These are phyloP conservation scores for Gortyna flavago DNA, from an alignment of 2,888 invertebrate genomes.

Conservation along the genomic window DNA sequence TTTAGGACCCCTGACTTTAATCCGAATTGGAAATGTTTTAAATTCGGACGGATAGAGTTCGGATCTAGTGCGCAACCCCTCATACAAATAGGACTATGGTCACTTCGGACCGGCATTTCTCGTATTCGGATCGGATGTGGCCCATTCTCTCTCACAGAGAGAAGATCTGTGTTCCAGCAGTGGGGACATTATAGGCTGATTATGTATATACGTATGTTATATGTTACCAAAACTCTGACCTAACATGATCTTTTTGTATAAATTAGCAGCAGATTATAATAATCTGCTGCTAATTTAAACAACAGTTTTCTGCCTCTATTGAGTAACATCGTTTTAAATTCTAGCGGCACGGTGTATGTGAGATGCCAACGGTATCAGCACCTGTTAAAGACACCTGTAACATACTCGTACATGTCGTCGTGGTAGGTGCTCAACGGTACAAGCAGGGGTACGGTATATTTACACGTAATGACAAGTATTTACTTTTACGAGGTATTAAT, in stretches of 20 bases:
- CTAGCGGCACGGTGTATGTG: slow-evolving; percentile 20
- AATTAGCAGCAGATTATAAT: too few species aligned
- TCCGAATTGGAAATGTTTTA: too few species aligned
- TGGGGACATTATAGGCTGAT: too few species aligned
- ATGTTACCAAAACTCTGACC: not conserved
- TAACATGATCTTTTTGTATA: not conserved
- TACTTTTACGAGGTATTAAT: not conserved
- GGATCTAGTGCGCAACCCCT: too few species aligned
- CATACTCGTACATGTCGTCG: slow-evolving; percentile 23
- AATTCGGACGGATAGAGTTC: too few species aligned
- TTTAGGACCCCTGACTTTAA: too few species aligned
- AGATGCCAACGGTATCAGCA: slow-evolving; percentile 42
- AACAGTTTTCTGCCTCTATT: not conserved
- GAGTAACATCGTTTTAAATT: slow-evolving; percentile 36
- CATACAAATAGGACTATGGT: too few species aligned
- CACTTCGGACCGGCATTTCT: too few species aligned
- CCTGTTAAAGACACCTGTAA: slow-evolving; percentile 46
- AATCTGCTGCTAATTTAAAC: not conserved
- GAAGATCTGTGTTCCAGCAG: too few species aligned
- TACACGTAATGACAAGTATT: slow-evolving; percentile 1
- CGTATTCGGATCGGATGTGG: too few species aligned
- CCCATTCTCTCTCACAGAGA: too few species aligned
- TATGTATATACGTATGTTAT: too few species aligned
- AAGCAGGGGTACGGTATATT: slow-evolving; percentile 12
- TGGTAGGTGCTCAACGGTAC: slow-evolving; percentile 16